Evolutionary conservation across 2,113 vertebrate species (phyloP), one percentile per base, ranked within the genome.

Genomic region (Apus apus): DNA sequence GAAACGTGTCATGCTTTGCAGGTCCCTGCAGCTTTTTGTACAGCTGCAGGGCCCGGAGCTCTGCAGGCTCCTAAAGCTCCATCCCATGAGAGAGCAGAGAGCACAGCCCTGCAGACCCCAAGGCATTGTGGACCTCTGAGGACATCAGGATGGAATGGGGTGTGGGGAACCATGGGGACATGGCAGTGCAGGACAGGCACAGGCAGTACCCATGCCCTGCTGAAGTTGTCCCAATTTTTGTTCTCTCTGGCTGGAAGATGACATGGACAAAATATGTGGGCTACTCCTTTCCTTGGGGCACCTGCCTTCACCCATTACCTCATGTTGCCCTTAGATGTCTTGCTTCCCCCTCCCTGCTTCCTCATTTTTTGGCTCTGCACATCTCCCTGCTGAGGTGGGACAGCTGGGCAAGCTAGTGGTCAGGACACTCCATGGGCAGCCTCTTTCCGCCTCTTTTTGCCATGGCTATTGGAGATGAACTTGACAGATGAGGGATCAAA

Each of bases 1-100:
- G 3, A 23, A 25, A 10, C 0, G 0, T 22, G 15, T 26, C 22
- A 34, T 1, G 0, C 13, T 66, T 62, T 46, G 12, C 64, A 53
- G 13, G 29, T 61, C 11, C 43, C 30, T 7, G 5, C 57, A 82
- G 26, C 22, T 21, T 6, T 36, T 48, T 54, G 15, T 5, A 11
- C 0, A 34, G 18, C 16, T 57, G 11, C 30, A 48, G 13, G 17
- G 9, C 17, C 0, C 0, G 43, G 13, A 71, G 0, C 50, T 15
- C 13, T 11, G 14, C 11, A 2, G 1, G 2, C 4, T 89, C 25
- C 30, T 58, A 7, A 19, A 62, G 27, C 51, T 80, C 11, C 23
- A 18, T 21, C 9, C 40, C 36, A 32, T 0, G 0, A 23, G 12
- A 23, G 25, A 66, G 40, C 3, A 6, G 30, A 45, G 16, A 62